Evolutionary conservation across 1,140 invertebrate genomes (phyloP), one percentile per base, ranked within the genome.

Genomic region (Bombus waltoni): DNA sequence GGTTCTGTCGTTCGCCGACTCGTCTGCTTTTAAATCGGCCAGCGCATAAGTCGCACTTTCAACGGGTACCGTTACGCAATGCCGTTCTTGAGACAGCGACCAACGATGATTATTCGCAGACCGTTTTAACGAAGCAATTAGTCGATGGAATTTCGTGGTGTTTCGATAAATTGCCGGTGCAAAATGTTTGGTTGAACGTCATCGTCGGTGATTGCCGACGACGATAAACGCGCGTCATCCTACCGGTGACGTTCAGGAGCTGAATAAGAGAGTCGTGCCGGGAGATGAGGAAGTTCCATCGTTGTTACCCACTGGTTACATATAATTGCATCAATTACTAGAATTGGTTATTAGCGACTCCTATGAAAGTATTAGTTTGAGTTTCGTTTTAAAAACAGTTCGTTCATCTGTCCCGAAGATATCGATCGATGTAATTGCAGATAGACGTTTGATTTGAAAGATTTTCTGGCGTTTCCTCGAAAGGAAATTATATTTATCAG

Each of bases 81-180:
- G 35, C 75, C 32, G 38, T 32, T 25, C 59, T n/a, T 28, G 42
- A 42, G 18, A 15, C 44, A 28, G 73, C 42, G n/a, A 18, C 74
- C n/a, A 65, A 66, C 65, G 59, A 81, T 62, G 68, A 89, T 88
- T 81, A 81, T 77, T 85, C 73, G 66, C 8, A 28, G 47, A 75
- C 87, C 65, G 59, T 81, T 82, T 89, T 77, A 78, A 85, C 53
- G 74, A 89, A 88, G 66, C 74, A 81, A 88, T 89, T 85, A 88
- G 13, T n/a, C 73, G n/a, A 25, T 40, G 53, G 44, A 86, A 77
- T 88, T 82, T 85, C 74, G 47, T 66, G 80, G 76, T 57, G 35
- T 40, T 86, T 81, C 68, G 65, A 78, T 81, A 59, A 81, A 81
- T 70, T 32, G 38, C 57, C 57, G 44, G 53, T 66, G 78, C 42